phyloP scores from a whole-genome alignment of 2,797 vertebrate species.

The Pogoniulus pusillus region DNA sequence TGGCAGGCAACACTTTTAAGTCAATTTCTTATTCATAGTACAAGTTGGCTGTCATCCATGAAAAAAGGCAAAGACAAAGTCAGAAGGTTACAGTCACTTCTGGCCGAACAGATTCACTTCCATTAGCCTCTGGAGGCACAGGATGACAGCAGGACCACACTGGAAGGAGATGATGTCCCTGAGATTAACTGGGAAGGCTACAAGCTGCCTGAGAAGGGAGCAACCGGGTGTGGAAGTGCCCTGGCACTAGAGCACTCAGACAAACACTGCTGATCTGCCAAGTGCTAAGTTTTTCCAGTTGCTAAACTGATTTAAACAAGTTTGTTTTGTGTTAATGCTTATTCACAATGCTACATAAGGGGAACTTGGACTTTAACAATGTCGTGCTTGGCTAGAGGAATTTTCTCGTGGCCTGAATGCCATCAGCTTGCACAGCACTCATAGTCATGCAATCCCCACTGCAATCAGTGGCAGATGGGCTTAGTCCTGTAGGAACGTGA shows the following conservation, averaged over 20 bases:
- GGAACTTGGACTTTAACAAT: not conserved
- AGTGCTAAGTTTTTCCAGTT: constrained; percentile 3
- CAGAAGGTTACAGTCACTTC: not conserved
- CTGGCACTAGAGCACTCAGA: not conserved
- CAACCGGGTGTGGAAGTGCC: fast-evolving
- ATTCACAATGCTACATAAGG: not conserved
- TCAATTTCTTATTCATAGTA: constrained; percentile 3
- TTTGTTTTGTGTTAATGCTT: constrained; percentile 1
- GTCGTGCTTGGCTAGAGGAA: not conserved
- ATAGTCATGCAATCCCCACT: not conserved
- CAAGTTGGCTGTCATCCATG: not conserved
- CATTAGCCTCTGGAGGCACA: not conserved
- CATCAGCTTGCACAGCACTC: not conserved
- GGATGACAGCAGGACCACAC: not conserved
- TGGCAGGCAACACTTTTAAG: not conserved
- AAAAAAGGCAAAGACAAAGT: not conserved
- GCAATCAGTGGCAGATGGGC: not conserved
- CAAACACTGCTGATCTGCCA: not conserved
- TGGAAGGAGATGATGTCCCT: not conserved
- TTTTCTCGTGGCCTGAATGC: not conserved
- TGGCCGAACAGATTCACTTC: not conserved
- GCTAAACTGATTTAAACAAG: constrained; percentile 7
- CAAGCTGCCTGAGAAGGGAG: not conserved
- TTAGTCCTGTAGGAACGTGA: not conserved
- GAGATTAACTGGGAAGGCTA: not conserved